Base-by-base conservation (phyloP, 2,888 invertebrate genomes). In the Amphipyra tragopoginis region DNA sequence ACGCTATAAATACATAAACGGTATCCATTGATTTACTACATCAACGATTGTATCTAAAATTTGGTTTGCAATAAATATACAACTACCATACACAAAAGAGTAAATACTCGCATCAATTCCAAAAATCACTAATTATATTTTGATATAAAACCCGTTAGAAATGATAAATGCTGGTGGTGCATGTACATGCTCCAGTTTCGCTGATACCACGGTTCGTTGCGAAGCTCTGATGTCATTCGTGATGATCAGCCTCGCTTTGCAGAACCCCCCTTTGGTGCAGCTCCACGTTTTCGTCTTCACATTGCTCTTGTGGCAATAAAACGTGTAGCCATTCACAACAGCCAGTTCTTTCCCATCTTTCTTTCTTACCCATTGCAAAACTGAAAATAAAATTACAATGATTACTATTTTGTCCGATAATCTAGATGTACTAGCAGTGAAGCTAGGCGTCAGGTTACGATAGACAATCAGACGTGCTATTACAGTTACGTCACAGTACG, bases 311-410 rank as follows among this genome's bases (percentile, higher is more conserved):
- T 71, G 74, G 2, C 70, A 71, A 11, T 71, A 71, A 50, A 71
- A 71, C 0, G 70, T 71, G 57, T 71, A 71, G 4, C 70, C 70
- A 7, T 71, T 71, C 8, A 71, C 70, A 0, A 85, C 48, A 0
- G 80, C 75, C 26, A 86, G 29, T n/a, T 79, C 72, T 38, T 79
- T 81, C 0, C 85, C 86, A 9, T 69, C 62, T 10, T 55, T 56
- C 14, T 75, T 75, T 29, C 45, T 61, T 33, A 75, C 70, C 58
- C 63, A 75, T 42, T 71, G 62, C 7, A 54, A 57, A 1, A 75
- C 75, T 75, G 43, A 1, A 77, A 75, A 61, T 14, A 38, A 44
- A 42, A 5, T 5, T 4, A 7, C 5, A 0, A 29, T 44, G 26
- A 5, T 50, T 11, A 34, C n/a, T 8, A 50, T 40, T 21, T 14